phyloP scores from a whole-genome alignment of 2,113 vertebrate genomes.

The Ochotona curzoniae region DNA sequence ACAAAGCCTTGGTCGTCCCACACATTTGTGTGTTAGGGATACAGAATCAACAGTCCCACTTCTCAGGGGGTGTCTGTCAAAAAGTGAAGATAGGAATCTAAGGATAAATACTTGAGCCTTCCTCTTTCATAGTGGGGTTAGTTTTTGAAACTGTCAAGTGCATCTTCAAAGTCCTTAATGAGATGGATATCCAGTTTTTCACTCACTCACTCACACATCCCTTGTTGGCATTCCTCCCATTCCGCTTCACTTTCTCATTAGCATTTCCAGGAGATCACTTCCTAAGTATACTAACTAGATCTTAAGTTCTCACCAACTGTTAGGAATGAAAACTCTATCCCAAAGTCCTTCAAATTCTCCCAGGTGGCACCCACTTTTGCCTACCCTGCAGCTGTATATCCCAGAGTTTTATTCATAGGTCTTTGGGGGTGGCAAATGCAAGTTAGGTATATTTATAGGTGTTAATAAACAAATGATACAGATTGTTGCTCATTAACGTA shows the following conservation, averaged over 20 bases:
- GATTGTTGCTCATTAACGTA: not conserved
- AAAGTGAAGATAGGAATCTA: not conserved
- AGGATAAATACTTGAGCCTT: not conserved
- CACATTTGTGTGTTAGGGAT: not conserved
- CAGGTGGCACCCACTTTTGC: not conserved
- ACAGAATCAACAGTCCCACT: not conserved
- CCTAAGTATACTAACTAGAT: not conserved
- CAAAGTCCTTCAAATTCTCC: conserved; percentile 32
- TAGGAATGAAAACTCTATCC: not conserved
- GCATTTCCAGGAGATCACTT: not conserved
- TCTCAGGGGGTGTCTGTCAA: conserved; percentile 24
- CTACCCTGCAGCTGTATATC: not conserved
- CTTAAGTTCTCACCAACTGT: not conserved
- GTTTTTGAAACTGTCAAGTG: conserved; percentile 12
- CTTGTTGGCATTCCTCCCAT: not conserved
- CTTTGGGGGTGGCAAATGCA: not conserved
- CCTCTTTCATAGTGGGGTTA: not conserved
- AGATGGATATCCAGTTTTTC: not conserved
- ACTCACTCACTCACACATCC: not conserved
- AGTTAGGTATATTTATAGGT: not conserved
- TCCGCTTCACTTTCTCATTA: not conserved
- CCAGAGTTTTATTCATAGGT: not conserved
- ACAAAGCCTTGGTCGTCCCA: not conserved
- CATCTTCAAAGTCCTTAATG: not conserved
- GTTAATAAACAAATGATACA: not conserved